Conservation (phyloP, 2,888 invertebrate species). For the Oxyteleia sp. region DNA sequence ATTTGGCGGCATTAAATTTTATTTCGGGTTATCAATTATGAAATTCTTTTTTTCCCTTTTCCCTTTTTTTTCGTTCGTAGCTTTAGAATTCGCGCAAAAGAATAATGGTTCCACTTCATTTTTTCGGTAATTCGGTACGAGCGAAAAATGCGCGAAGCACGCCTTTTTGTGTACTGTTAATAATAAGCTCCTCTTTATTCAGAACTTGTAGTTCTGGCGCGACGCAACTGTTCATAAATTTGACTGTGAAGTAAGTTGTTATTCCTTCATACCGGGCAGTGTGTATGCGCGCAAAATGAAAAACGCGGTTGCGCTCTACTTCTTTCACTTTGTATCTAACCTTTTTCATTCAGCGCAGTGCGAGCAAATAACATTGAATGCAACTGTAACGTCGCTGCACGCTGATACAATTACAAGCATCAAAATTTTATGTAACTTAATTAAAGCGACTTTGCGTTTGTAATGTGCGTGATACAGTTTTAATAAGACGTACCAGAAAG, state of each 20-base stretch:
- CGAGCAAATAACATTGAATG: constrained; percentile 20
- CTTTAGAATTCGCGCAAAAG: constrained; percentile 1
- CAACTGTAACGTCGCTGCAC: no score
- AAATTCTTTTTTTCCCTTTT: background rate
- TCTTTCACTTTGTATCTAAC: constrained; percentile 50
- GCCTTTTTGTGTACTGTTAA: constrained; percentile 40
- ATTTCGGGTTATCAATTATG: constrained; percentile 7
- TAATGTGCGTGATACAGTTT: no score
- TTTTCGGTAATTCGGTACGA: constrained; percentile 30
- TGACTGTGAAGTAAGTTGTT: constrained; percentile 61
- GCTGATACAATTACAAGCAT: no score
- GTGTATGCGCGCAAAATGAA: constrained; percentile 44
- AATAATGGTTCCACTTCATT: constrained; percentile 27
- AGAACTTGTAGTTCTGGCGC: constrained; percentile 45
- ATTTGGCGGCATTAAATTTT: constrained; percentile 9
- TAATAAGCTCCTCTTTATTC: constrained; percentile 60
- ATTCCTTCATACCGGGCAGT: constrained; percentile 35
- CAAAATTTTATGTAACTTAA: no score
- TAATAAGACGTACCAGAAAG: no score
- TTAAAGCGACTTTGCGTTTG: no score
- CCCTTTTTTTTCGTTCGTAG: background rate
- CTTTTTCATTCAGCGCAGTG: constrained; percentile 20
- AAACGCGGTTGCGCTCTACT: constrained; percentile 50
- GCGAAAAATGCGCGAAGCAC: constrained; percentile 15
- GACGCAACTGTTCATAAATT: constrained; percentile 62